A percentile compares a stretch with the other conserved stretches of the same genome.
phyloP scores from a whole-genome alignment of 2,113 vertebrate genomes.

The Silurus glanis region DNA sequence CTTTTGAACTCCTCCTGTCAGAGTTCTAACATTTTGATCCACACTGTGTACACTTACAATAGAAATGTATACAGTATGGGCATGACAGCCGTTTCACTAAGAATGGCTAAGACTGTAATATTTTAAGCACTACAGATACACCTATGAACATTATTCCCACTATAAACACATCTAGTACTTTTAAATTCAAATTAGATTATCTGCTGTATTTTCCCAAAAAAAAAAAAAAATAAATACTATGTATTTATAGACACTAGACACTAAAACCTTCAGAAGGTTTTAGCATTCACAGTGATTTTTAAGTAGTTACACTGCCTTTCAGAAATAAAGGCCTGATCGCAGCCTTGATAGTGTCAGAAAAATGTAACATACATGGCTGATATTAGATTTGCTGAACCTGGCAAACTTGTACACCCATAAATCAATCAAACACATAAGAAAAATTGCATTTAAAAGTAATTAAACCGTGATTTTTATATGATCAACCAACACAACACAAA shows the following conservation, averaged over 20 bases:
- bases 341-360: background rate
- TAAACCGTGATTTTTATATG: background rate
- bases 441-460: background rate
- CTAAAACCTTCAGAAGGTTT: background rate
- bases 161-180: background rate
- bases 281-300: background rate
- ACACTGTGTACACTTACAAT: background rate
- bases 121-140: background rate
- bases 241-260: background rate
- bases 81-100: background rate
- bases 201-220: background rate
- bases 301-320: background rate
- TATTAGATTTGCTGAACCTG: background rate
- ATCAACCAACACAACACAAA: conserved; percentile 12
- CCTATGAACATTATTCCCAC: background rate
- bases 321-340: background rate
- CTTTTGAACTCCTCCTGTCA: background rate
- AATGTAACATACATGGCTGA: background rate
- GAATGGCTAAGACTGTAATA: background rate
- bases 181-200: background rate
- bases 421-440: background rate
- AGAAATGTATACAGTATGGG: background rate
- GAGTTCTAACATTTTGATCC: background rate
- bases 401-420: background rate
- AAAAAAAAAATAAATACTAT: background rate